Evolutionary conservation across 2,113 vertebrate species (phyloP).

Genomic region (Paratilapia polleni): DNA sequence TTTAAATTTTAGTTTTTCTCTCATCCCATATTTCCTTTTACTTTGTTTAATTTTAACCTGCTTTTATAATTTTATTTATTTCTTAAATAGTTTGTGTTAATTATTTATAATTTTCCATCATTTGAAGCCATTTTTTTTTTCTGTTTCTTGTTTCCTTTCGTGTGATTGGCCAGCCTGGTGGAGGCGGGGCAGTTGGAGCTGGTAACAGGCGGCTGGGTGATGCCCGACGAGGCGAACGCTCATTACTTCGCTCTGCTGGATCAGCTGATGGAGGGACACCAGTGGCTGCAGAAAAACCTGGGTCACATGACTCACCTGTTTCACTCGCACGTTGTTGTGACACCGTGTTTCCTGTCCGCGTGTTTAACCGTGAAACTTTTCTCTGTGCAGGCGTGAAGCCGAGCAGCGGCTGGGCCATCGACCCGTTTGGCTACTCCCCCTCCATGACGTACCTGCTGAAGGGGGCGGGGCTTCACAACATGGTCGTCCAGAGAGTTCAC

Average conservation of each 20-base stretch:
- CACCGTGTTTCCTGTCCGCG: not conserved
- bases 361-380: not conserved
- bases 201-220: conserved; percentile 95
- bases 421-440: conserved; percentile 92
- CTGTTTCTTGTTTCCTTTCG: not conserved
- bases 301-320: conserved; percentile 44
- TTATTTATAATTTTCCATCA: not conserved
- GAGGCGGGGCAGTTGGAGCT: conserved; percentile 89
- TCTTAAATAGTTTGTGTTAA: not conserved
- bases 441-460: conserved; percentile 93
- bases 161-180: conserved; percentile 83
- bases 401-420: conserved; percentile 87
- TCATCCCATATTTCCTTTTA: not conserved
- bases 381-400: conserved; percentile 86
- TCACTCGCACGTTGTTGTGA: not conserved
- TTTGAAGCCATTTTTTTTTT: not conserved
- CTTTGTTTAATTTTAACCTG: not conserved
- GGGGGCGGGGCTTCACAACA: conserved; percentile 86
- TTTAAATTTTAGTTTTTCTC: not conserved
- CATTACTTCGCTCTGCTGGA: conserved; percentile 92
- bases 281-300: conserved; percentile 90
- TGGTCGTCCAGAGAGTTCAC: conserved; percentile 93
- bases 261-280: conserved; percentile 93
- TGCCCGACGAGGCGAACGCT: conserved; percentile 90
- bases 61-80: not conserved